phyloP scores from a whole-genome alignment of 2,888 invertebrate species.

The Thumatha senex region DNA sequence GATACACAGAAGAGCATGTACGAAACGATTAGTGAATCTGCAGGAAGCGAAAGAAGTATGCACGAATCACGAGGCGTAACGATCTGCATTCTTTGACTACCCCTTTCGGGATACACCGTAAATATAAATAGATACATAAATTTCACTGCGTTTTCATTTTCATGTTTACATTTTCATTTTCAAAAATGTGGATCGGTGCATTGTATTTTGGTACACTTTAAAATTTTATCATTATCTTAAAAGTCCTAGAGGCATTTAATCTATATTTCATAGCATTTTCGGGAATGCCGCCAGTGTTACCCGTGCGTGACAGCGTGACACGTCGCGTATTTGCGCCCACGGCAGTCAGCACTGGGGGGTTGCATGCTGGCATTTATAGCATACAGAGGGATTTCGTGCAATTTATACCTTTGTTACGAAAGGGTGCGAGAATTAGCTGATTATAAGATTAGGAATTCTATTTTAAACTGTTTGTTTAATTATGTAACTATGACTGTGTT shows the following conservation, averaged over 20 bases:
- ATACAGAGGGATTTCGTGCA: constrained; percentile 5
- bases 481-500: background rate
- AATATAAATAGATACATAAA: no score
- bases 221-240: background rate
- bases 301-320: constrained; percentile 8
- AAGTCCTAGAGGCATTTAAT: background rate
- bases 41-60: no score
- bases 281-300: background rate
- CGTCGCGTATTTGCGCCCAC: constrained; percentile 7
- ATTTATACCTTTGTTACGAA: constrained; percentile 16
- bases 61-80: no score
- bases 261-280: background rate
- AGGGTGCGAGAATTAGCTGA: constrained; percentile 10
- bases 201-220: background rate
- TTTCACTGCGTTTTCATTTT: no score
- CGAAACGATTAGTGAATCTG: no score
- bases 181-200: no score
- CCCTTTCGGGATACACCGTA: no score
- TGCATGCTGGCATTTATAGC: background rate
- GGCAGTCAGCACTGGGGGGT: constrained; percentile 1
- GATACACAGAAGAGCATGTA: no score
- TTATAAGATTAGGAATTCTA: constrained; percentile 19
- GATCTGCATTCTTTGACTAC: no score
- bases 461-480: constrained; percentile 8
- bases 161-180: no score